A percentile compares a stretch with the other conserved stretches of the same genome.
phyloP scores from a whole-genome alignment of 2,113 vertebrate species.

The Tichodroma muraria region DNA sequence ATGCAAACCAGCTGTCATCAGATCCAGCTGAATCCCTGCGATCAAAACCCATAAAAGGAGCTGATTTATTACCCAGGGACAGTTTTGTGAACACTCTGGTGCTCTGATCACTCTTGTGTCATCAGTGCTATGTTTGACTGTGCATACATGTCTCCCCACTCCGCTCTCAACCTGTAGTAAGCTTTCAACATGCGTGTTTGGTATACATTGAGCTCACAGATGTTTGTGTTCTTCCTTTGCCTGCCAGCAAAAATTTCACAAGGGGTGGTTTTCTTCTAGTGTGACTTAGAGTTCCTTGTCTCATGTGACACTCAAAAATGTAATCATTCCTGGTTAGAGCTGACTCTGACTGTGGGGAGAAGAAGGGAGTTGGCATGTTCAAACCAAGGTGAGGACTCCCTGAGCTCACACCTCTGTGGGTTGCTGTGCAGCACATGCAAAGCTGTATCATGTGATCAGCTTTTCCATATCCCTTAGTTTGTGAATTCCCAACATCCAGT shows the following conservation, averaged over 20 bases:
- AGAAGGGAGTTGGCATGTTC: not conserved
- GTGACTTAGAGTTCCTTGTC: not conserved
- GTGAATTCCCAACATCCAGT: not conserved
- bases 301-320: slow-evolving; percentile 21
- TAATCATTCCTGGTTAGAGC: not conserved
- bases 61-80: not conserved
- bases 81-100: not conserved
- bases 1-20: not conserved
- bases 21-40: not conserved
- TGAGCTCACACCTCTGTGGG: not conserved
- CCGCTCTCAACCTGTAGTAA: not conserved
- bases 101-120: not conserved
- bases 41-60: not conserved
- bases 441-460: not conserved
- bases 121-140: not conserved
- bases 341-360: not conserved
- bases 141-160: not conserved
- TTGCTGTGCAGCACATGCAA: not conserved
- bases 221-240: not conserved
- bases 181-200: not conserved
- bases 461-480: not conserved
- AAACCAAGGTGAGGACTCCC: not conserved
- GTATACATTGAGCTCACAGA: not conserved
- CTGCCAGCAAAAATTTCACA: not conserved
- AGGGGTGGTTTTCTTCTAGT: not conserved